These are phyloP conservation scores for Dicrostonyx torquatus DNA, from an alignment of 2,797 vertebrate species.

Conservation along the genomic window DNA sequence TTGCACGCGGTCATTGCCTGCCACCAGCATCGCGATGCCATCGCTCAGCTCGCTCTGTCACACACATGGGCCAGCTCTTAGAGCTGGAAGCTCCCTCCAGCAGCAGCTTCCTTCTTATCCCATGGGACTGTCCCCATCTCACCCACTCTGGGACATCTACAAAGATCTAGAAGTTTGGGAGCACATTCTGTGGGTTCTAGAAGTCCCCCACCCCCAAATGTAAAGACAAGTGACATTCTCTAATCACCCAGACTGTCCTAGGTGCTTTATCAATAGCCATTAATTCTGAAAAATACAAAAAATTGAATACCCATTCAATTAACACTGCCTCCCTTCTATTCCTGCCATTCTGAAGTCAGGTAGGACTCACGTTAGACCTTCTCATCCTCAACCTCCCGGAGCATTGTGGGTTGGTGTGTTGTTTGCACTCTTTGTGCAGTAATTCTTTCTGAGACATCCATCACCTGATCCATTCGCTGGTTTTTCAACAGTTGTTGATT, in stretches of 20 bases:
- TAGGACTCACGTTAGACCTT: background rate
- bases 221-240: background rate
- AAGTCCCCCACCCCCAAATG: background rate
- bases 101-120: background rate
- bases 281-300: background rate
- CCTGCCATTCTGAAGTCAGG: background rate
- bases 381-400: background rate
- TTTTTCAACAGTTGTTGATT: conserved; percentile 32
- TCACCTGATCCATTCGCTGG: background rate
- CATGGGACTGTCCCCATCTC: background rate
- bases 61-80: conserved; percentile 57
- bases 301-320: background rate
- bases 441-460: background rate
- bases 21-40: conserved; percentile 92
- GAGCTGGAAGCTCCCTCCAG: background rate
- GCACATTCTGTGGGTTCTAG: background rate
- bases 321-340: background rate
- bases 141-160: background rate
- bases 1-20: conserved; percentile 93
- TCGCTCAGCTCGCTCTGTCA: conserved; percentile 92
- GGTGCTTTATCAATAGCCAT: background rate
- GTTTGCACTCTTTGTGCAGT: background rate
- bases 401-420: background rate
- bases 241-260: background rate
- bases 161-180: background rate